phyloP scores from a whole-genome alignment of 1,140 invertebrate genomes.

The Stegodyphus mimosarum region DNA sequence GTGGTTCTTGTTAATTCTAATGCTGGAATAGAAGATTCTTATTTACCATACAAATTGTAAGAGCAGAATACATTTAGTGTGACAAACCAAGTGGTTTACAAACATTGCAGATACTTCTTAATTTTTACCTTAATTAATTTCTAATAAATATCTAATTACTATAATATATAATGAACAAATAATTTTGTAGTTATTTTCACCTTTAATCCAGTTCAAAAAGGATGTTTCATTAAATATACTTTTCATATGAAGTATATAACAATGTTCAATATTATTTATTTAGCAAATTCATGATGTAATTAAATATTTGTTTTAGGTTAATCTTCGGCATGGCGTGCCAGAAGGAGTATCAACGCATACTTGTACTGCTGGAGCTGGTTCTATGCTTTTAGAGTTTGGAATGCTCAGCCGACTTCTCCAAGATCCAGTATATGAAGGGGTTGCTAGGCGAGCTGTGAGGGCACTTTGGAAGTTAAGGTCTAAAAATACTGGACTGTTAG shows the following conservation, averaged over 20 bases:
- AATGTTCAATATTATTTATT: neutral
- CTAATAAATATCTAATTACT: no score
- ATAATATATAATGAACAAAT: no score
- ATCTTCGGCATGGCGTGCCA: slow-evolving; percentile 74
- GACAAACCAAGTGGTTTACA: no score
- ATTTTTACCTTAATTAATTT: no score
- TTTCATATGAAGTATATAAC: neutral
- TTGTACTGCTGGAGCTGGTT: slow-evolving; percentile 77
- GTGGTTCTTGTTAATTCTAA: no score
- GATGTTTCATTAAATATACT: neutral
- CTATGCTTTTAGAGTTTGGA: slow-evolving; percentile 77
- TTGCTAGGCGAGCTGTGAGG: slow-evolving; percentile 73
- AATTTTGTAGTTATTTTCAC: no score
- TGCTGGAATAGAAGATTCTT: no score
- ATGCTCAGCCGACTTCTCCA: slow-evolving; percentile 74
- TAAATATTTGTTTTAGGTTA: slow-evolving; percentile 68
- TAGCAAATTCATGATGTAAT: neutral
- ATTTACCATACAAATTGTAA: no score
- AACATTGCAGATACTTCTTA: no score
- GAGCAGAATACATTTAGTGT: no score
- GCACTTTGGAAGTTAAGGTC: slow-evolving; percentile 74
- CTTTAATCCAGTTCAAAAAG: no score
- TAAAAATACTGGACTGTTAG: slow-evolving; percentile 75
- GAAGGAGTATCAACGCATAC: slow-evolving; percentile 73
- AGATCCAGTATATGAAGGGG: slow-evolving; percentile 75